phyloP scores from a whole-genome alignment of 2,797 vertebrate species.

The Myotis planiceps region DNA sequence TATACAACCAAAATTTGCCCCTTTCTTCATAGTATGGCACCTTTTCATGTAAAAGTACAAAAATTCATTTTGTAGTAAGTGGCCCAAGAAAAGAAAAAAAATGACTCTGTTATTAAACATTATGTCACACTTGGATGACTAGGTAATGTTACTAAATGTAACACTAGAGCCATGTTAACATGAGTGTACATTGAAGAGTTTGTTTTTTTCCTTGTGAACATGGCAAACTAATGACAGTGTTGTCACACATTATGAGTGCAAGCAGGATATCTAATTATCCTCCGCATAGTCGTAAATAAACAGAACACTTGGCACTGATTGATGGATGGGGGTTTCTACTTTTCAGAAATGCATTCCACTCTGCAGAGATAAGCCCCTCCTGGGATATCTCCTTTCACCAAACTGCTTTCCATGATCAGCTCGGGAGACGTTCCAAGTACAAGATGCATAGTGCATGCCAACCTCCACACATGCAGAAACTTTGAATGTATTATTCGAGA shows the following conservation, averaged over 20 bases:
- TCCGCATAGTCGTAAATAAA: background rate
- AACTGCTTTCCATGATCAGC: background rate
- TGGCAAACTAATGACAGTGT: background rate
- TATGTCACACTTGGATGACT: background rate
- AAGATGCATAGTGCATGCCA: background rate
- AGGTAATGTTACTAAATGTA: background rate
- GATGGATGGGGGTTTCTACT: background rate
- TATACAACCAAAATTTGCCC: background rate
- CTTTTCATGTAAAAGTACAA: constrained; percentile 38
- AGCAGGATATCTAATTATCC: background rate
- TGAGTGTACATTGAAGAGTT: background rate
- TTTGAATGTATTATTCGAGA: background rate
- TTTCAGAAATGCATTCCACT: background rate
- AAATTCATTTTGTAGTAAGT: constrained; percentile 21
- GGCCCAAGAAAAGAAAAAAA: background rate
- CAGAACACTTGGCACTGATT: background rate
- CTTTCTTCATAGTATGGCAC: background rate
- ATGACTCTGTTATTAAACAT: background rate
- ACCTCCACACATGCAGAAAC: too few species aligned
- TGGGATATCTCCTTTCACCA: background rate
- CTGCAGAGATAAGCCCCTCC: background rate
- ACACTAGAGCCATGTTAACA: background rate
- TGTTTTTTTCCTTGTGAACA: background rate
- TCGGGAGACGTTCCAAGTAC: background rate
- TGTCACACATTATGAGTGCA: background rate